Conservation (phyloP, 2,797 vertebrate genomes). For the Arctocebus calabarensis region DNA sequence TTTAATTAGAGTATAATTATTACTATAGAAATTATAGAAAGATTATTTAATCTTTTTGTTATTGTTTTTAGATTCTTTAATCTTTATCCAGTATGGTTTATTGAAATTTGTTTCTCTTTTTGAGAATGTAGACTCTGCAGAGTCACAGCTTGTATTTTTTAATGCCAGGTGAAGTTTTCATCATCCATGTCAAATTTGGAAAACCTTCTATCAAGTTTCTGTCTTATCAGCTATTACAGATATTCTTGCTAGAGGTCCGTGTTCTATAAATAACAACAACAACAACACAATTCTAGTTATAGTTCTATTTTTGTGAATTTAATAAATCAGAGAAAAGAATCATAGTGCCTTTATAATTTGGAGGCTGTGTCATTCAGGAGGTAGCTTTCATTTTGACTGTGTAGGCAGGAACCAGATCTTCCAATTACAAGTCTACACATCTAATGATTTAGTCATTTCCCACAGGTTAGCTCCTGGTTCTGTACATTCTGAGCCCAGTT, state of each 20-base stretch:
- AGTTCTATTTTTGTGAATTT: background rate
- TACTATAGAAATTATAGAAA: conserved; percentile 12
- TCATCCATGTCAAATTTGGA: background rate
- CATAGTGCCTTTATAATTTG: background rate
- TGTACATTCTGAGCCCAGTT: background rate
- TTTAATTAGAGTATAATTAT: background rate
- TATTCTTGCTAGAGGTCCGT: background rate
- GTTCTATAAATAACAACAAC: background rate
- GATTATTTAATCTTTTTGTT: conserved; percentile 8
- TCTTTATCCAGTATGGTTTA: background rate
- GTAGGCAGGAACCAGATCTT: background rate
- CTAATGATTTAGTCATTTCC: background rate
- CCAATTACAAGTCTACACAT: background rate
- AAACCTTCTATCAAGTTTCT: background rate
- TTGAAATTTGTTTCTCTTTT: conserved; percentile 31
- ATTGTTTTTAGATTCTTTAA: background rate
- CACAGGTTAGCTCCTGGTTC: background rate
- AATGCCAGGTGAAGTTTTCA: conserved; percentile 28
- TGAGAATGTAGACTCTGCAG: conserved; percentile 1
- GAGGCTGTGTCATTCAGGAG: background rate
- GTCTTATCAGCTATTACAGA: background rate
- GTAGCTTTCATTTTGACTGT: background rate
- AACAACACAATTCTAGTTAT: background rate
- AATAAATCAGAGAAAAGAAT: background rate
- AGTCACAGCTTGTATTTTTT: background rate